A percentile compares a stretch with the other conserved stretches of the same genome.
These are phyloP conservation scores for Fukomys damarensis DNA, from an alignment of 2,113 vertebrate species.

Conservation along the genomic window DNA sequence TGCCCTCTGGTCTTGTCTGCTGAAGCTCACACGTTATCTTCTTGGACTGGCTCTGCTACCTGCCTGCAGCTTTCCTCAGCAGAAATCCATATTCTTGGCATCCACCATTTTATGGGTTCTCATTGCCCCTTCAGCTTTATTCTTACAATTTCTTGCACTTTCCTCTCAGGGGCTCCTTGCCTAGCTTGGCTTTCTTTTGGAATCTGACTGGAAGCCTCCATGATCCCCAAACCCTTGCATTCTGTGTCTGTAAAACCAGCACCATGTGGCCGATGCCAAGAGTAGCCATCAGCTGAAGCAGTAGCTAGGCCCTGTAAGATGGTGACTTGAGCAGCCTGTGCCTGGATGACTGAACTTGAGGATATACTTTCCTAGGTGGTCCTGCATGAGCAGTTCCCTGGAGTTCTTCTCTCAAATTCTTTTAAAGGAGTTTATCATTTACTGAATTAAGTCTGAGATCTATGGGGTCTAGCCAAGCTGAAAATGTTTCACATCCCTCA, in stretches of 20 bases:
- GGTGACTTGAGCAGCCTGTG: neutral
- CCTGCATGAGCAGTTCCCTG: neutral
- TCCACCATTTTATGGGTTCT: neutral
- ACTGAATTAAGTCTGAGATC: neutral
- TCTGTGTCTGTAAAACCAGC: neutral
- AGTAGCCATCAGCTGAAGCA: neutral
- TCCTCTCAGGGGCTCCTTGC: neutral
- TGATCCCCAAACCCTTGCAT: neutral
- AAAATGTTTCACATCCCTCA: neutral
- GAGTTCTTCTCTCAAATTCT: neutral
- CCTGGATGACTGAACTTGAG: neutral
- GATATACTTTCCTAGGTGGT: neutral
- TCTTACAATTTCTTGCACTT: neutral
- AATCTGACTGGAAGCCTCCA: neutral
- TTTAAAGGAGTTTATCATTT: neutral
- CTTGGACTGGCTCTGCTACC: neutral
- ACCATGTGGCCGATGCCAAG: neutral
- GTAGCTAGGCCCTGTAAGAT: neutral
- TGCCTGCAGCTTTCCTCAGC: neutral
- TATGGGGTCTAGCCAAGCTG: neutral
- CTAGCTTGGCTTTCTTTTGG: neutral
- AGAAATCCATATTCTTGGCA: neutral
- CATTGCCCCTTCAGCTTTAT: neutral
- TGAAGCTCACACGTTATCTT: neutral
- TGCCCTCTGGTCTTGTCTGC: neutral